Evolutionary conservation across 1,140 invertebrate species (phyloP), one percentile per base, ranked within the genome.

Genomic region (Coelopa frigida): DNA sequence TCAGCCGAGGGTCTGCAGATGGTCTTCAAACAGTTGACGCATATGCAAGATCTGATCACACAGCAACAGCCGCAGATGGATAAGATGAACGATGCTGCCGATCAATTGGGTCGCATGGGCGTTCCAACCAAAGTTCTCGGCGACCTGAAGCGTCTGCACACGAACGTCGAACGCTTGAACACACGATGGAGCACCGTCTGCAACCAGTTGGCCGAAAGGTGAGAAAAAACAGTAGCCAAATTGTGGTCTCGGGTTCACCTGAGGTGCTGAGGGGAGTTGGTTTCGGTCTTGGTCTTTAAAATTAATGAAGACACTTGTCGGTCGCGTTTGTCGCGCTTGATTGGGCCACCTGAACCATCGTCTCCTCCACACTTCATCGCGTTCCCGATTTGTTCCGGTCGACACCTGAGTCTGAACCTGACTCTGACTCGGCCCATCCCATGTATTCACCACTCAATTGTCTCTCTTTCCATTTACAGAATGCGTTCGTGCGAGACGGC

Each of bases 101-200:
- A 86, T 55, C 87, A 86, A 62, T 82, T 93, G 27, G 78, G 90
- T 35, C 79, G 87, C 29, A 73, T 94, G 37, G 91, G 71, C 29
- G 83, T 74, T 44, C 78, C 74, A 50, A 75, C 46, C 66, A 76
- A 55, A 73, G 81, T 65, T 55, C 85, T 82, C 51, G 77, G 79
- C 7, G 95, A 98, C 73, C 79, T 99, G 45, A 94, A 97, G 56
- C 75, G 85, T 14, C 68, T 98, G n/a, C 94, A 98, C 64, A 86
- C 89, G 53, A 94, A 98, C 56, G 86, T 97, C 3, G 82, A 87
- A 51, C 82, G 85, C 57, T 71, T 98, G 5, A 89, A 87, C 52
- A 81, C 79, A 29, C 77, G 94, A 40, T 98, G 94, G 94, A 88
- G 85, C 55, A 89, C 85, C 54, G 83, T 96, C 11, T 92, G 89